Percentiles rank a stretch among this genome's conserved stretches.
Conservation (phyloP, 2,113 vertebrate species). For the Aptenodytes forsteri region DNA sequence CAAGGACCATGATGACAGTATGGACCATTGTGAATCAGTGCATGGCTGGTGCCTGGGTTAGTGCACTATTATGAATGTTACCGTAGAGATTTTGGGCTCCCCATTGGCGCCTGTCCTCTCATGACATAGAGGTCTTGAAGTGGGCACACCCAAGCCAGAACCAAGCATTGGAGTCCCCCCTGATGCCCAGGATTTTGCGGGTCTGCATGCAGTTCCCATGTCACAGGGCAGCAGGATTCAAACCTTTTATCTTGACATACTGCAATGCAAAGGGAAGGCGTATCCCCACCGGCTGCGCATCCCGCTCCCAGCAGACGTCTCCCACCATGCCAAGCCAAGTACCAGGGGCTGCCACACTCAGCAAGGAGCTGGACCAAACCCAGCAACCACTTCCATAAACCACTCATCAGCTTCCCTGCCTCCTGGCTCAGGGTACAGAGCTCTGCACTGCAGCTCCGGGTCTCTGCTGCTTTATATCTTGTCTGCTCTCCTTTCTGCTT, state of each 20-base stretch:
- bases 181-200: neutral
- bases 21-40: neutral
- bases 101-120: neutral
- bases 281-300: neutral
- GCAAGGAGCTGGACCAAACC: neutral
- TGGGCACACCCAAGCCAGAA: neutral
- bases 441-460: accelerated
- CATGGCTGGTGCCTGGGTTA: neutral
- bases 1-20: neutral
- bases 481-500: neutral
- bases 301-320: neutral
- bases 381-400: neutral
- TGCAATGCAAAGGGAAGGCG: neutral
- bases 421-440: neutral
- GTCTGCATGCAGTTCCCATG: neutral
- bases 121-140: neutral
- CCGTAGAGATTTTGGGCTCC: neutral
- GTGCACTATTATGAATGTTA: neutral
- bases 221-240: neutral
- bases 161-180: neutral
- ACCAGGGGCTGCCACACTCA: neutral
- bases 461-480: neutral
- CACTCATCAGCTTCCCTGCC: neutral
- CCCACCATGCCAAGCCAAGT: neutral
- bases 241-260: neutral